phyloP scores from a whole-genome alignment of 2,888 invertebrate genomes.

The Coenonympha glycerion region DNA sequence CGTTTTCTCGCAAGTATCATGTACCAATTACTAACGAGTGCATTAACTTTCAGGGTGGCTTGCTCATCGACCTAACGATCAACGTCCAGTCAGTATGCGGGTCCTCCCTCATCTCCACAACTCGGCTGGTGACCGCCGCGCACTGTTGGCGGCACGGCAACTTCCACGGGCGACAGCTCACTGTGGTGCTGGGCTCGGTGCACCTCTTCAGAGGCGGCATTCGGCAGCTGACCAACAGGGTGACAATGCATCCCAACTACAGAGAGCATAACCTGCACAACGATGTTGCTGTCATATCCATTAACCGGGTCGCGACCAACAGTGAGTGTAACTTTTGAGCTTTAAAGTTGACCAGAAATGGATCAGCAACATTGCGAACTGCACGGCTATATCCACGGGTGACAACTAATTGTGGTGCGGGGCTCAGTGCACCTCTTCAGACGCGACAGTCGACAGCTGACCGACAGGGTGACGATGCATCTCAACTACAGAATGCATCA shows the following conservation, averaged over 20 bases:
- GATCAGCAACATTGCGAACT: too few species aligned
- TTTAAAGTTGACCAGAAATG: too few species aligned
- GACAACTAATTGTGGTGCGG: too few species aligned
- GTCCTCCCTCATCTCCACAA: constrained; percentile 42
- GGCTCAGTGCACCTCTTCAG: too few species aligned
- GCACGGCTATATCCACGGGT: too few species aligned
- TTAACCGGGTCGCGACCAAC: constrained; percentile 10
- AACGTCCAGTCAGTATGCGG: constrained; percentile 40
- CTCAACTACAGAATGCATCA: too few species aligned
- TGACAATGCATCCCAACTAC: constrained; percentile 35
- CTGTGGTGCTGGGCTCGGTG: constrained; percentile 39
- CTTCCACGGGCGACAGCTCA: constrained; percentile 36
- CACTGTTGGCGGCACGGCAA: constrained; percentile 43
- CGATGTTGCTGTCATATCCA: constrained; percentile 22
- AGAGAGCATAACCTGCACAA: constrained; percentile 5
- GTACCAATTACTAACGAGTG: constrained; percentile 1
- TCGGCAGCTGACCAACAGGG: constrained; percentile 30
- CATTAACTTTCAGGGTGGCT: constrained; percentile 33
- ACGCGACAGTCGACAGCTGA: too few species aligned
- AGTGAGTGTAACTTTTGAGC: constrained; percentile 18
- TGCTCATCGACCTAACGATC: constrained; percentile 37
- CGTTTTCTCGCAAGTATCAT: too few species aligned
- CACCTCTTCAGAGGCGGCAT: constrained; percentile 36
- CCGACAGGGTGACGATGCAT: too few species aligned
- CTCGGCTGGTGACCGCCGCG: constrained; percentile 38